These are phyloP conservation scores for Brachylomia viminalis DNA, from an alignment of 2,888 invertebrate genomes.

Conservation along the genomic window DNA sequence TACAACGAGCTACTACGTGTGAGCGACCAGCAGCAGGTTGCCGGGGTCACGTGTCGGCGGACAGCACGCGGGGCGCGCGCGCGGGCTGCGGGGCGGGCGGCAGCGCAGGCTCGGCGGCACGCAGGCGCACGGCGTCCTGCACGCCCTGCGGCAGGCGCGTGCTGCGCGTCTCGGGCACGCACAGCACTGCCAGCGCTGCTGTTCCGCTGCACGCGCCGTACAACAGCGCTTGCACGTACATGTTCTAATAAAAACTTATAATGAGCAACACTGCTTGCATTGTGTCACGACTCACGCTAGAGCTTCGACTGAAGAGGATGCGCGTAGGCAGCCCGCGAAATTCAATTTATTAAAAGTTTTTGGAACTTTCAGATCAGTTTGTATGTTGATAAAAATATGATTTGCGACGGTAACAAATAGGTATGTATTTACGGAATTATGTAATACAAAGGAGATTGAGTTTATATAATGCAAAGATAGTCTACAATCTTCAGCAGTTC, in stretches of 20 bases:
- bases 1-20: background rate
- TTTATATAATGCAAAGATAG: no score
- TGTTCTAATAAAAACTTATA: constrained; percentile 70
- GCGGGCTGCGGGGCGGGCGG: constrained; percentile 35
- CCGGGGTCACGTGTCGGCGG: constrained; percentile 65
- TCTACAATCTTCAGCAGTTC: no score
- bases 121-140: constrained; percentile 84
- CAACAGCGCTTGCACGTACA: constrained; percentile 83
- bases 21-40: background rate
- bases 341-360: background rate
- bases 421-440: background rate
- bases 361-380: background rate
- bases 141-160: constrained; percentile 89
- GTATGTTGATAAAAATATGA: background rate
- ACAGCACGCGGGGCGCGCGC: constrained; percentile 29
- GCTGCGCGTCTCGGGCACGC: constrained; percentile 91
- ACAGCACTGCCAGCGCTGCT: constrained; percentile 89
- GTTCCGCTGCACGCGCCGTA: constrained; percentile 83
- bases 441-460: no score
- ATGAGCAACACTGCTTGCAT: background rate
- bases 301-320: background rate
- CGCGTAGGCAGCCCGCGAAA: background rate
- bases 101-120: constrained; percentile 44
- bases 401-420: background rate
- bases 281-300: background rate